Percentiles rank a stretch among this genome's conserved stretches.
These are phyloP conservation scores for Horisme vitalbata DNA, from an alignment of 2,888 invertebrate species.

Conservation along the genomic window DNA sequence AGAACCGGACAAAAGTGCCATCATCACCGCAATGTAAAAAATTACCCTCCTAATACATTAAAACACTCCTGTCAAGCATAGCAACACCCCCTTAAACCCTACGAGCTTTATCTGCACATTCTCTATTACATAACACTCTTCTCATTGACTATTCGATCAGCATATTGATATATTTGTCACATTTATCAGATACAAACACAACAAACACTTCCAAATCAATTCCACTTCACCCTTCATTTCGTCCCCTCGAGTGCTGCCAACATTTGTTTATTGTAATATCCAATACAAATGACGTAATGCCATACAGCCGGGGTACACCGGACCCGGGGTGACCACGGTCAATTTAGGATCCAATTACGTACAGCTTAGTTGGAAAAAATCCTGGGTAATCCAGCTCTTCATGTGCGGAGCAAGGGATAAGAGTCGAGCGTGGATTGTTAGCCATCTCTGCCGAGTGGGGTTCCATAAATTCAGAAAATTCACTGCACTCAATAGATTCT, in stretches of 20 bases:
- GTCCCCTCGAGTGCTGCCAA: slow-evolving; percentile 14
- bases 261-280: slow-evolving; percentile 42
- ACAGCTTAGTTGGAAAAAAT: slow-evolving; percentile 79
- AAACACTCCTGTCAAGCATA: too few relatives aligned
- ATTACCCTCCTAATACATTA: too few relatives aligned
- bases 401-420: slow-evolving; percentile 41
- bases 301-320: slow-evolving; percentile 33
- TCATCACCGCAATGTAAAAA: too few relatives aligned
- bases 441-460: too few relatives aligned
- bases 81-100: too few relatives aligned
- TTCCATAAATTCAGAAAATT: too few relatives aligned
- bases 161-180: slow-evolving; percentile 1
- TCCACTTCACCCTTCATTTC: slow-evolving; percentile 13
- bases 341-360: slow-evolving; percentile 81
- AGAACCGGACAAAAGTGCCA: too few relatives aligned
- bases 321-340: slow-evolving; percentile 61
- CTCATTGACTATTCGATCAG: background rate
- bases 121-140: too few relatives aligned
- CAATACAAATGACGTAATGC: slow-evolving; percentile 60
- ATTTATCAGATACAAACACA: slow-evolving; percentile 3
- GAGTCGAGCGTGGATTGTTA: slow-evolving; percentile 5
- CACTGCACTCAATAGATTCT: too few relatives aligned
- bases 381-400: slow-evolving; percentile 66
- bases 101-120: too few relatives aligned
- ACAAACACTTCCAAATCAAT: slow-evolving; percentile 16